Evolutionary conservation across 1,140 invertebrate genomes (phyloP).

Genomic region (Zaprionus gabonicus): DNA sequence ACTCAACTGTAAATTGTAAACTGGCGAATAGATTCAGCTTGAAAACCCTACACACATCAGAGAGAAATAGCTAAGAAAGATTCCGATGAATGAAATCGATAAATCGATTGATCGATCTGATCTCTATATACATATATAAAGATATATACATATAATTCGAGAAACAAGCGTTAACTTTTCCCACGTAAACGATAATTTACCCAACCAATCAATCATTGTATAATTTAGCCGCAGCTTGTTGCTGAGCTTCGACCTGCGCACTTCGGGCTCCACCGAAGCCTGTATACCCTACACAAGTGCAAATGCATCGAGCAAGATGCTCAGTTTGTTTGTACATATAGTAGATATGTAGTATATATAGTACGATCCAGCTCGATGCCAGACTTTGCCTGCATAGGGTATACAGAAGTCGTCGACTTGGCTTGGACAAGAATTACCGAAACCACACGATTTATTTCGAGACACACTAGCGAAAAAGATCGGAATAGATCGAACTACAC

Average conservation of each 20-base stretch:
- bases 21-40: conserved; percentile 61
- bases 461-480: background rate
- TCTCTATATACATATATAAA: conserved; percentile 12
- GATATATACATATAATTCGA: conserved; percentile 16
- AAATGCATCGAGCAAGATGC: background rate
- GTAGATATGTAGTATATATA: conserved; percentile 13
- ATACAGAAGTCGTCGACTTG: conserved; percentile 30
- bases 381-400: conserved; percentile 2
- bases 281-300: conserved; percentile 32
- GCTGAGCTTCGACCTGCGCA: background rate
- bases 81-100: conserved; percentile 14
- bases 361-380: conserved; percentile 14
- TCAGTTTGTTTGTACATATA: conserved; percentile 25
- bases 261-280: conserved; percentile 28
- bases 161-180: conserved; percentile 79
- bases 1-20: conserved; percentile 72
- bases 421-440: conserved; percentile 23
- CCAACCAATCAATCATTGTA: conserved; percentile 70
- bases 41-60: conserved; percentile 1
- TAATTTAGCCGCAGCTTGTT: conserved; percentile 61
- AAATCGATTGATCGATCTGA: background rate
- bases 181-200: conserved; percentile 72
- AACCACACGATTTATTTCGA: conserved; percentile 50
- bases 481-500: conserved; percentile 1
- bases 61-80: conserved; percentile 48